Conservation (phyloP, 2,113 vertebrate species). For the Bungarus multicinctus region DNA sequence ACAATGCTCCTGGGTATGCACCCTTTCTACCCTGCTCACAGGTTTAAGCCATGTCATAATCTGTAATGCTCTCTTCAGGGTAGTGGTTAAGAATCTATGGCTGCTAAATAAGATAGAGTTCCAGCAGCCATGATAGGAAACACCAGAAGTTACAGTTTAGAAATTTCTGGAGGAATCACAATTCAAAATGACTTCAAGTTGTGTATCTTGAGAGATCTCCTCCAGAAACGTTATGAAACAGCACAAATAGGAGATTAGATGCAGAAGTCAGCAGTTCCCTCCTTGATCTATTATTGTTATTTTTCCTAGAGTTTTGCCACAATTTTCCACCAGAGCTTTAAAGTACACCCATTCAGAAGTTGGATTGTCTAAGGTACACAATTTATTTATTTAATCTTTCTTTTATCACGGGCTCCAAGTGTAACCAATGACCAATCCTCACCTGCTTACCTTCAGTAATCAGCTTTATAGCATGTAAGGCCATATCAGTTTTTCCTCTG, state of each 20-base stretch:
- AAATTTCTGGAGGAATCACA: background rate
- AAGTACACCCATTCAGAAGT: background rate
- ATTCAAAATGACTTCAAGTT: background rate
- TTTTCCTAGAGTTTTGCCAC: conserved; percentile 9
- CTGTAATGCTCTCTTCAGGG: background rate
- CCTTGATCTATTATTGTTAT: background rate
- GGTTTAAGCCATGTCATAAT: background rate
- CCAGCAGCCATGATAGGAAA: background rate
- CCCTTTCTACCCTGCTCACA: background rate
- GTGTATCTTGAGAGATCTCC: background rate
- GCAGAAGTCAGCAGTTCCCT: background rate
- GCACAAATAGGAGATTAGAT: background rate
- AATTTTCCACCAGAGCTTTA: background rate
- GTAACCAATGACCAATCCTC: background rate
- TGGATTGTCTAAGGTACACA: background rate
- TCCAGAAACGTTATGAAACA: background rate
- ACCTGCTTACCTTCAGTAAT: background rate
- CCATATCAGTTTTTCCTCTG: background rate
- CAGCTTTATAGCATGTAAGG: background rate
- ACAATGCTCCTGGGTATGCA: no score
- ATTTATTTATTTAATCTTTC: background rate
- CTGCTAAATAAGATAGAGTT: background rate
- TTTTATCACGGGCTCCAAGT: background rate
- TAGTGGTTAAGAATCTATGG: background rate
- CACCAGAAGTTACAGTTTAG: background rate